phyloP scores from a whole-genome alignment of 2,888 invertebrate species.

The Epinotia brunnichana region DNA sequence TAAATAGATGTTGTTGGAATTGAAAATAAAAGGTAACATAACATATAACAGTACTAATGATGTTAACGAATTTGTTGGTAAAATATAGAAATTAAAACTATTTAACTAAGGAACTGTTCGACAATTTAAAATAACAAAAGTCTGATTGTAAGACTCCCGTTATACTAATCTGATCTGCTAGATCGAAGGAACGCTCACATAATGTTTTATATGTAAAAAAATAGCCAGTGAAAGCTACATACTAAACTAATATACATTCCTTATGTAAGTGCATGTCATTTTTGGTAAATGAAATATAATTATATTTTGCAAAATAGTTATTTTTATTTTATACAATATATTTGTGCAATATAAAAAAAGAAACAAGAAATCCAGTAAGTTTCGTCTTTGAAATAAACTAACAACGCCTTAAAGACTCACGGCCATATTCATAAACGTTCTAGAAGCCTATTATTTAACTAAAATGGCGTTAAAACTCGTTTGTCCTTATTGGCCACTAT shows the following conservation, averaged over 20 bases:
- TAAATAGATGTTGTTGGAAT: conserved; percentile 63
- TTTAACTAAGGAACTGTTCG: conserved; percentile 36
- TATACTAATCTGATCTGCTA: conserved; percentile 35
- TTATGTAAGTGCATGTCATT: conserved; percentile 64
- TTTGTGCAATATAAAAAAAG: neutral
- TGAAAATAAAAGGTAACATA: conserved; percentile 50
- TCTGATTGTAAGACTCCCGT: conserved; percentile 41
- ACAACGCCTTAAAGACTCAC: too few relatives aligned
- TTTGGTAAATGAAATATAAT: conserved; percentile 68
- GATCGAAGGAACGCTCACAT: conserved; percentile 26
- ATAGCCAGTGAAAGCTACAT: conserved; percentile 14
- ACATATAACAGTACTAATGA: conserved; percentile 40
- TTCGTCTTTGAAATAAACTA: too few relatives aligned
- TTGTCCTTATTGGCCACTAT: too few relatives aligned
- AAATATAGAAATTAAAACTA: conserved; percentile 28
- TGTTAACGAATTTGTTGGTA: conserved; percentile 38
- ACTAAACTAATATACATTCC: conserved; percentile 63
- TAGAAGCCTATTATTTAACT: too few relatives aligned
- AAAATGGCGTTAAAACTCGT: too few relatives aligned
- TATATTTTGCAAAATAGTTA: conserved; percentile 68
- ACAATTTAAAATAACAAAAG: conserved; percentile 40
- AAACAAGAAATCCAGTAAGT: too few relatives aligned
- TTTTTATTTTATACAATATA: conserved; percentile 47
- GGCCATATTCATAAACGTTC: too few relatives aligned
- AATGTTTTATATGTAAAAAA: conserved; percentile 12